phyloP scores from a whole-genome alignment of 2,797 vertebrate species.

The Sarcoramphus papa region DNA sequence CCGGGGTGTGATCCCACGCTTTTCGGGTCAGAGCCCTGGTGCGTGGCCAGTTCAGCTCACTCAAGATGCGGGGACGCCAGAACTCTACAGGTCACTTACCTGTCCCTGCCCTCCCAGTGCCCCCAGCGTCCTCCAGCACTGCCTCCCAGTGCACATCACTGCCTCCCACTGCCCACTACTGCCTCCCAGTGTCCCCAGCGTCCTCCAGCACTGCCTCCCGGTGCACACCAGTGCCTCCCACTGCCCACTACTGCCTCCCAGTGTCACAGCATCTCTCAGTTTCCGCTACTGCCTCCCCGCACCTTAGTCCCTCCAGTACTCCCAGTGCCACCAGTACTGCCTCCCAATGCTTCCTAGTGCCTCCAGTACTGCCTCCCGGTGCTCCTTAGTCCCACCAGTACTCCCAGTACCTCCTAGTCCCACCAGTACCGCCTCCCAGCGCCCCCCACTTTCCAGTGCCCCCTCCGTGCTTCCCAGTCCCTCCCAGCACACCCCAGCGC shows the following conservation, averaged over 20 bases:
- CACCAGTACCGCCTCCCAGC: no score
- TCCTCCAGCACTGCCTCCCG: no score
- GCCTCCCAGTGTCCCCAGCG: background rate
- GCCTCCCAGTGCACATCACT: background rate
- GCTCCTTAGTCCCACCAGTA: background rate
- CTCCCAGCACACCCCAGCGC: background rate
- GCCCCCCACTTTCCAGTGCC: background rate
- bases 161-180: background rate
- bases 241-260: no score
- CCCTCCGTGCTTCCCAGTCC: background rate
- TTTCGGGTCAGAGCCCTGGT: background rate
- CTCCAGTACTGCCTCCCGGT: background rate
- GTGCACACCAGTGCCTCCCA: no score
- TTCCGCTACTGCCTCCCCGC: background rate
- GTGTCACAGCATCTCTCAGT: background rate
- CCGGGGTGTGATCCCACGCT: accelerated
- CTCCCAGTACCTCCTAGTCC: background rate
- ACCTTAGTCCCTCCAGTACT: background rate
- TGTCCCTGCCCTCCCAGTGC: background rate
- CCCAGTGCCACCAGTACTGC: background rate
- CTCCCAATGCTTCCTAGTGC: no score
- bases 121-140: background rate
- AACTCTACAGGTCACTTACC: background rate
- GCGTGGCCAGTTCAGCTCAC: accelerated
- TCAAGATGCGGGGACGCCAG: accelerated